Evolutionary conservation across 2,113 vertebrate genomes (phyloP).

Genomic region (Osmerus eperlanus): DNA sequence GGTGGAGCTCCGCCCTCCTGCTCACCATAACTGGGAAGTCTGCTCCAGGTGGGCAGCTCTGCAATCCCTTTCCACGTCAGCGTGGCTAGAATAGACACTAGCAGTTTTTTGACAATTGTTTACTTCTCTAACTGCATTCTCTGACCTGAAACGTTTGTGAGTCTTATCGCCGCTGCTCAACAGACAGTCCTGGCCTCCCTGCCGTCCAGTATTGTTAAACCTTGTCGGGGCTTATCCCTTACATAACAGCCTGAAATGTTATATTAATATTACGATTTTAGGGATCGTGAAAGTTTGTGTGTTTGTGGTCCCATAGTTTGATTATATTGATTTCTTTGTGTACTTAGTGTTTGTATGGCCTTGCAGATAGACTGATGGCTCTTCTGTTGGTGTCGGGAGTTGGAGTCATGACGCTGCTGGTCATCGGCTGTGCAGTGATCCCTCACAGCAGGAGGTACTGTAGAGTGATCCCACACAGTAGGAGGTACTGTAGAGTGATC

Average conservation of each 20-base stretch:
- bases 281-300: too few relatives aligned
- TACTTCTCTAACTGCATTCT: too few relatives aligned
- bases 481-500: too few relatives aligned
- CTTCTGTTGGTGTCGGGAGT: slow-evolving; percentile 56
- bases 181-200: too few relatives aligned
- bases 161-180: too few relatives aligned
- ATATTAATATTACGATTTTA: too few relatives aligned
- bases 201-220: too few relatives aligned
- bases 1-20: slow-evolving; percentile 61
- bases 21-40: slow-evolving; percentile 50
- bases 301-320: not conserved
- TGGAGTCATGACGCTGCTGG: slow-evolving; percentile 51
- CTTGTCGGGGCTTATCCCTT: too few relatives aligned
- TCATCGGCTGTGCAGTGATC: slow-evolving; percentile 53
- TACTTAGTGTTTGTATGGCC: not conserved
- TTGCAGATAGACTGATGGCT: slow-evolving; percentile 59
- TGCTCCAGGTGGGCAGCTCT: slow-evolving; percentile 41
- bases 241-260: too few relatives aligned
- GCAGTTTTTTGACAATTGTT: too few relatives aligned
- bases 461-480: not conserved
- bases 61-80: not conserved
- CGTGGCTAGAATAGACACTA: too few relatives aligned
- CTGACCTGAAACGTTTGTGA: too few relatives aligned
- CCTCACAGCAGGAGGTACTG: slow-evolving; percentile 69
- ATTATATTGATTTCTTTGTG: not conserved